phyloP scores from a whole-genome alignment of 2,113 vertebrate species.

The Nesogale talazaci region DNA sequence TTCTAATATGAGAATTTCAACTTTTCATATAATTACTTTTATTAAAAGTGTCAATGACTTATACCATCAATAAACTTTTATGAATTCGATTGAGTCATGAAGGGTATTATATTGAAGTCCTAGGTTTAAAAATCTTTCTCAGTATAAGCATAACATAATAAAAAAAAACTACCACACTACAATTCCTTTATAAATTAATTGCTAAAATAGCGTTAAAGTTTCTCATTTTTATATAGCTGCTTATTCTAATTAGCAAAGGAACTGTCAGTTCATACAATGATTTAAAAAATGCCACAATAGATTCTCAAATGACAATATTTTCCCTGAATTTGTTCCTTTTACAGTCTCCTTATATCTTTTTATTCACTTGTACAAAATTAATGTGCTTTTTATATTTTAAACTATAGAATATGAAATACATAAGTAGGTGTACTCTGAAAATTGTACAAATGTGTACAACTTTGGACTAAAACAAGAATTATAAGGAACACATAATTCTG shows the following conservation, averaged over 20 bases:
- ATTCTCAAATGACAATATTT: not conserved
- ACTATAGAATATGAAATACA: no score
- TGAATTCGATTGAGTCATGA: constrained; percentile 28
- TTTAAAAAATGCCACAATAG: not conserved
- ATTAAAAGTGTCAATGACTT: constrained; percentile 50
- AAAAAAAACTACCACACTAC: not conserved
- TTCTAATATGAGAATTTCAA: constrained; percentile 36
- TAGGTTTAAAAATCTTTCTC: not conserved
- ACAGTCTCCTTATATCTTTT: not conserved
- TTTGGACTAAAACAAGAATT: constrained; percentile 27
- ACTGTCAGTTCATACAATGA: not conserved
- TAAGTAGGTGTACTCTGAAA: not conserved
- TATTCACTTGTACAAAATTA: not conserved
- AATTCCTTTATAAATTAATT: not conserved
- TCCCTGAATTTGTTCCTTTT: not conserved
- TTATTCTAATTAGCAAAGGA: constrained; percentile 5
- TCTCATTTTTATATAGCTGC: not conserved
- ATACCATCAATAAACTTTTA: constrained; percentile 23
- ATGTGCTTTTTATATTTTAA: no score
- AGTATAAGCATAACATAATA: constrained; percentile 6
- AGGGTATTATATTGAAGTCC: not conserved
- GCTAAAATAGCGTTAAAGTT: not conserved
- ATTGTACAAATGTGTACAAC: not conserved
- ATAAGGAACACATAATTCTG: not conserved
- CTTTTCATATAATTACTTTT: constrained; percentile 54